A percentile compares a stretch with the other conserved stretches of the same genome.
Conservation (phyloP, 2,113 vertebrate species). For the Erythrocercus mccallii region DNA sequence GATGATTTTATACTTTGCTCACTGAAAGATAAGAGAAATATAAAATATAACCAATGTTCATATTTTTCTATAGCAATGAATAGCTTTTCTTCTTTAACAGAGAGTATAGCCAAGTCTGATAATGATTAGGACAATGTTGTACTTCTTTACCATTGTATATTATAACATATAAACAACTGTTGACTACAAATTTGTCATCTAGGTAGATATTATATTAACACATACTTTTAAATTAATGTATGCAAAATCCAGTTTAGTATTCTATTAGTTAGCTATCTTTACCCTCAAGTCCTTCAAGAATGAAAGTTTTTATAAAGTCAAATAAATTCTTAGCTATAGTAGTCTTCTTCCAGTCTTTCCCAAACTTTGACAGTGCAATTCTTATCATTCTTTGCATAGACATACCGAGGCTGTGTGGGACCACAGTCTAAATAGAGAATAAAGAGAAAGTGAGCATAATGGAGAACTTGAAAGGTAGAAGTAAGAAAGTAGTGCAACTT, state of each 20-base stretch:
- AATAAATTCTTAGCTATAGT: neutral
- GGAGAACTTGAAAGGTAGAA: neutral
- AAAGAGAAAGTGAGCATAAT: neutral
- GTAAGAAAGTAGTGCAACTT: neutral
- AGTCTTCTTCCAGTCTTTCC: neutral
- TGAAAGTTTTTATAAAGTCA: neutral
- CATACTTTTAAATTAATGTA: neutral
- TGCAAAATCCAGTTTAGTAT: neutral
- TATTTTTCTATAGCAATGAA: neutral
- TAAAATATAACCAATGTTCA: neutral
- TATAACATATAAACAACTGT: neutral
- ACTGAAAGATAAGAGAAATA: neutral
- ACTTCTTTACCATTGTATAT: neutral
- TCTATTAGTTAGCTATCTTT: neutral
- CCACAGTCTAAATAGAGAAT: neutral
- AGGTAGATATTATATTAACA: neutral
- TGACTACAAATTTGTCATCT: neutral
- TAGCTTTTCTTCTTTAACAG: neutral
- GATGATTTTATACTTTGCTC: neutral
- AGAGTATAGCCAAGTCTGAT: neutral
- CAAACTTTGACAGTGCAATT: neutral
- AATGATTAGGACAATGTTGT: neutral
- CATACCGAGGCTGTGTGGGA: accelerated
- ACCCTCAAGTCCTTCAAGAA: neutral
- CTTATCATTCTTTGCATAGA: neutral